Conservation (phyloP, 2,797 vertebrate genomes). For the Sphenodon punctatus region DNA sequence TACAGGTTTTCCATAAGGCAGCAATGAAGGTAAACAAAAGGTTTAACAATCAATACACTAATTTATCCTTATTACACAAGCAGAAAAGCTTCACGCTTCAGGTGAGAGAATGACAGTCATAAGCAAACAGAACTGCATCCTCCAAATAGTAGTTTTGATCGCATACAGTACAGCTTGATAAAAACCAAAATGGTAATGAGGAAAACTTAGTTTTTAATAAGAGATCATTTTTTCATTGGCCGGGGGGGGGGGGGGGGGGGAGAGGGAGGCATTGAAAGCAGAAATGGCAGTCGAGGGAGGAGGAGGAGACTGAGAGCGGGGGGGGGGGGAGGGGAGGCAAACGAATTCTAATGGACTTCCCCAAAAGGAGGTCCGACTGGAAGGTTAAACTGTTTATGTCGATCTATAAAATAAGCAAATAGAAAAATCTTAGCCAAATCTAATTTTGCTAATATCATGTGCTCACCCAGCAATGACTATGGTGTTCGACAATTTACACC, state of each 20-base stretch:
- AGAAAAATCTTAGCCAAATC: too few species aligned
- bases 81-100: not conserved
- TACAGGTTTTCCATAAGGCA: slow-evolving; percentile 77
- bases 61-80: not conserved
- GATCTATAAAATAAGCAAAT: too few species aligned
- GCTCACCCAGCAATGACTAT: too few species aligned
- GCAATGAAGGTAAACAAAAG: slow-evolving; percentile 71
- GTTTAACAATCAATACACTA: slow-evolving; percentile 43
- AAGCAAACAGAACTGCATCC: not conserved
- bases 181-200: too few species aligned
- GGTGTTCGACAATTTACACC: too few species aligned
- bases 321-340: not conserved
- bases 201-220: too few species aligned
- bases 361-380: not conserved
- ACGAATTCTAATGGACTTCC: not conserved
- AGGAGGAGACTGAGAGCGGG: not conserved
- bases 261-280: too few species aligned
- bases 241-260: too few species aligned
- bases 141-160: not conserved
- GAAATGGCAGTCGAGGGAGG: too few species aligned
- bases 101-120: not conserved
- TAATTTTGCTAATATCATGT: too few species aligned
- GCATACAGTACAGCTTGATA: too few species aligned
- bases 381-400: not conserved
- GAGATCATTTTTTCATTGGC: too few species aligned